These are phyloP conservation scores for Aradophagus sp. DNA, from an alignment of 1,140 invertebrate species.

Conservation along the genomic window DNA sequence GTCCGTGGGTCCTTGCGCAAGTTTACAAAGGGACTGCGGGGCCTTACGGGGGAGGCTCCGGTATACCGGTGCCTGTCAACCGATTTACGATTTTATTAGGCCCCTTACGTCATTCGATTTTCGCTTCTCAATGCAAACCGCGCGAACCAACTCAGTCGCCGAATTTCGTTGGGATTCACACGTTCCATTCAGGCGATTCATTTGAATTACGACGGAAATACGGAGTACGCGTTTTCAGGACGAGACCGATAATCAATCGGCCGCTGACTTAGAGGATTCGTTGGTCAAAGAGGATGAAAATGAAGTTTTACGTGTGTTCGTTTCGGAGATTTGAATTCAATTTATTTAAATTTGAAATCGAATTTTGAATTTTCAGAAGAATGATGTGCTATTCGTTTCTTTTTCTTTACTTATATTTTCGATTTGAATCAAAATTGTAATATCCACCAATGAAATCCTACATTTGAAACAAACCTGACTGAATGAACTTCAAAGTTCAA, in stretches of 20 bases:
- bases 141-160: constrained; percentile 17
- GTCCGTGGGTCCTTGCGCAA: constrained; percentile 60
- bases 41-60: constrained; percentile 68
- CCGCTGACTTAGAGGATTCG: no score
- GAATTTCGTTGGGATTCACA: constrained; percentile 43
- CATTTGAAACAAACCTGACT: no score
- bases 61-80: constrained; percentile 66
- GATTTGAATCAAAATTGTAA: no score
- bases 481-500: no score
- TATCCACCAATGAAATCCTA: no score
- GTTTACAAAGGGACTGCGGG: constrained; percentile 63
- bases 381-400: no score
- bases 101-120: constrained; percentile 73
- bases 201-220: constrained; percentile 41
- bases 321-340: no score
- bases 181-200: constrained; percentile 38
- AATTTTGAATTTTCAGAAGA: no score
- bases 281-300: constrained; percentile 28
- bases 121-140: constrained; percentile 54
- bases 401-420: no score
- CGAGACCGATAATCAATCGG: constrained; percentile 42
- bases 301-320: no score
- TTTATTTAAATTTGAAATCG: no score
- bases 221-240: neutral
- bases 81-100: constrained; percentile 75